Conservation (phyloP, 1,140 invertebrate species). For the Ceratosolen solmsi region DNA sequence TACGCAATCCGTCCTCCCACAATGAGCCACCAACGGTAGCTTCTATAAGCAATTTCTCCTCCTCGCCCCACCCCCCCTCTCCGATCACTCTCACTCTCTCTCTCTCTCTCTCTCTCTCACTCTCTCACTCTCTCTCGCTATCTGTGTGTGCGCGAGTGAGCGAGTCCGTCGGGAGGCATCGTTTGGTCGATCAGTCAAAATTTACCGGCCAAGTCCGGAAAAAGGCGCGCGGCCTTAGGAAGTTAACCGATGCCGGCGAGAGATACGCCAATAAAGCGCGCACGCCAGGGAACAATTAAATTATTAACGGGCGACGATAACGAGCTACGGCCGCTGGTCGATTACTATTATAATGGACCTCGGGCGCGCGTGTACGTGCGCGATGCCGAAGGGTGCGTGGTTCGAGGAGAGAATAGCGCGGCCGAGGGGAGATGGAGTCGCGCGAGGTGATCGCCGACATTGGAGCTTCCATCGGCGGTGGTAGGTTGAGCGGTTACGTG, state of each 20-base stretch:
- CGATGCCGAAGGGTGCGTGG: slow-evolving; percentile 11
- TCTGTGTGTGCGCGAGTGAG: background rate
- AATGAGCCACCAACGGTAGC: background rate
- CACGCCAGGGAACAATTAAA: slow-evolving; percentile 73
- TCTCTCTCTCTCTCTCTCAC: too few species aligned
- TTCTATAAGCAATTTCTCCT: too few species aligned
- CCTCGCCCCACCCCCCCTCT: too few species aligned
- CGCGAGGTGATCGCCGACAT: too few species aligned
- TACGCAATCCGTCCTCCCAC: too few species aligned
- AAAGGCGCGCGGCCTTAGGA: background rate
- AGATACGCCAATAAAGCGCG: slow-evolving; percentile 70
- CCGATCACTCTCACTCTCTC: too few species aligned
- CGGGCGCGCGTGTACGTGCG: slow-evolving; percentile 14
- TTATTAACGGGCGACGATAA: slow-evolving; percentile 72
- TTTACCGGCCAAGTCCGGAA: background rate
- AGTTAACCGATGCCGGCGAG: slow-evolving; percentile 60
- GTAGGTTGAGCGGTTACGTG: too few species aligned
- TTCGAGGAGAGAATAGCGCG: slow-evolving; percentile 32
- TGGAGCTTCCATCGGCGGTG: too few species aligned
- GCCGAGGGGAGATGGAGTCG: slow-evolving; percentile 35
- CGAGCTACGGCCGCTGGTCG: slow-evolving; percentile 61
- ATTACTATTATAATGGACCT: slow-evolving; percentile 70
- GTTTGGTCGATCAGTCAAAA: too few species aligned
- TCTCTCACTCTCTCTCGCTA: too few species aligned
- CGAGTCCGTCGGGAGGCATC: background rate